phyloP scores from a whole-genome alignment of 2,113 vertebrate species.

The Oncorhynchus tshawytscha region DNA sequence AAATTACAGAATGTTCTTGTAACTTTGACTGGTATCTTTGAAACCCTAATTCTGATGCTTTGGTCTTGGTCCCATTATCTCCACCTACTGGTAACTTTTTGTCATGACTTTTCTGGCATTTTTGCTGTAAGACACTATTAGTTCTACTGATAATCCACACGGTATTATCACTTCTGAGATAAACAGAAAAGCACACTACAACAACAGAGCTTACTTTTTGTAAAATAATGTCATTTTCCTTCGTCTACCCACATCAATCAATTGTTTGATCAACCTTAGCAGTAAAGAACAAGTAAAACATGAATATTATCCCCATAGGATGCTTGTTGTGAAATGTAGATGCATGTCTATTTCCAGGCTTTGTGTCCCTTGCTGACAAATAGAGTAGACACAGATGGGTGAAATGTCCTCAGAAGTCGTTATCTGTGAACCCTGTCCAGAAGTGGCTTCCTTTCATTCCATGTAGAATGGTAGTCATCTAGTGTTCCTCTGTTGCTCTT shows the following conservation, averaged over 20 bases:
- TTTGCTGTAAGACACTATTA: background rate
- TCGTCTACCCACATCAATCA: background rate
- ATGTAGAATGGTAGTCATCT: conserved; percentile 35
- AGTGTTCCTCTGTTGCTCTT: conserved; percentile 32
- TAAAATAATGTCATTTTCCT: background rate
- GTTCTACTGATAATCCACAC: background rate
- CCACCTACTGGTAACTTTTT: background rate
- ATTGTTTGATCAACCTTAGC: background rate
- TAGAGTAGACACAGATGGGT: background rate
- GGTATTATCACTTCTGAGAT: background rate
- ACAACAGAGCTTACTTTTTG: too few relatives aligned
- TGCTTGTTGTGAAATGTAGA: too few relatives aligned
- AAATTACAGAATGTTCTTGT: conserved; percentile 15
- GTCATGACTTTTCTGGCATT: too few relatives aligned
- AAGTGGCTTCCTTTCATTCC: conserved; percentile 24
- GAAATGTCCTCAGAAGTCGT: conserved; percentile 14
- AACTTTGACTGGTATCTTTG: conserved; percentile 13
- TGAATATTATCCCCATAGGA: background rate
- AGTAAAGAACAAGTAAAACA: background rate
- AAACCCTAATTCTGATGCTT: conserved; percentile 23
- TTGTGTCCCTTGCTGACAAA: background rate
- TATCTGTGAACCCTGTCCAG: conserved; percentile 20
- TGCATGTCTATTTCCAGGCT: too few relatives aligned
- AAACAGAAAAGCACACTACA: too few relatives aligned
- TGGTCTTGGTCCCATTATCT: background rate